Evolutionary conservation across 2,888 invertebrate genomes (phyloP), one percentile per base, ranked within the genome.

Genomic region (Hypolimnas misippus): DNA sequence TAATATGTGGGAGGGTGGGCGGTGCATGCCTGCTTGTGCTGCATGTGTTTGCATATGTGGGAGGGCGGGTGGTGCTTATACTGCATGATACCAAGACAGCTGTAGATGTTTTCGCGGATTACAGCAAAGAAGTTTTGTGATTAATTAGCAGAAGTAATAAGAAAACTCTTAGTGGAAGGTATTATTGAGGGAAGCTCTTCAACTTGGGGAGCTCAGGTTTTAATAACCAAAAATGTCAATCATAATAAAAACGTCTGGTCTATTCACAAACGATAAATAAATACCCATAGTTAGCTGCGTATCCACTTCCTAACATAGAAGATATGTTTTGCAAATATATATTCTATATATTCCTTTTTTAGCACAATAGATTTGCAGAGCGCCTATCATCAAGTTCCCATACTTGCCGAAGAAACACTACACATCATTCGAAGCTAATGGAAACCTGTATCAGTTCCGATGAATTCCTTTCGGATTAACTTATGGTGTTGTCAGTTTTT

Each of bases 191-290:
- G 38, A 8, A 68, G 68, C 42, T 40, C 25, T 14, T 68, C 68
- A 16, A 66, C 70, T 0, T 67, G 67, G 68, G 19, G 68, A n/a
- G 67, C 68, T 1, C 73, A 76, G 62, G 73, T 70, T 19, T 54
- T 73, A 16, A 54, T 71, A 12, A 49, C 67, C 25, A 60, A 60
- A 19, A 63, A 58, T 14, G 67, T 58, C 10, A 62, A 50, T 25
- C 72, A 75, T 53, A 65, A n/a, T n/a, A 25, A 25, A 25, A 25
- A 25, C 25, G 25, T 5, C 25, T 25, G 2, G 25, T 10, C 71
- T 75, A 74, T 59, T 73, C 73, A 0, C 63, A 58, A 46, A 73
- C 70, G 29, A 68, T 73, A 19, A 75, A 73, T 42, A 57, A 51
- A 53, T 73, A 56, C 40, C 72, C 71, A 10, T 12, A 63, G 38